Base-by-base conservation (phyloP, 2,797 vertebrate species). In the Macrochelys suwanniensis region DNA sequence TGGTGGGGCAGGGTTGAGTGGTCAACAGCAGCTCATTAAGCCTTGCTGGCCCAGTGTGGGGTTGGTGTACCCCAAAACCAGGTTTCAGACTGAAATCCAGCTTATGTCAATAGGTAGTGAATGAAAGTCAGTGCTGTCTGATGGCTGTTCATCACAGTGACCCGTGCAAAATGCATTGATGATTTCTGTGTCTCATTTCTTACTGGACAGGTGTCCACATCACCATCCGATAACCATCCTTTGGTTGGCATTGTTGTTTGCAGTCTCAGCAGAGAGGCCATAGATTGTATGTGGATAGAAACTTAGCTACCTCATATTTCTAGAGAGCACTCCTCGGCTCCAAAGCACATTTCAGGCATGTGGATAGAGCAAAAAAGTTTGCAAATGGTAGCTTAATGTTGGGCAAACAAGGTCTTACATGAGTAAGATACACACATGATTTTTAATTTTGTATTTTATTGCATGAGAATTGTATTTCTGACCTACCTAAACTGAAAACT, bases 121-220 rank as follows among this genome's bases (percentile, higher is more conserved):
- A 54, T 51, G 84, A 45, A 85, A 85, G 25, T 84, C 54, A 5
- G 28, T 71, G 57, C 88, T 92, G 51, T 53, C 79, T 80, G 82
- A 71, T 95, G 88, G 81, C 56, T 5, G 1, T 11, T 79, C 23
- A 16, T 93, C 85, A 15, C 87, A 83, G 83, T 87, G 82, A 95
- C 87, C 78, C 78, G 68, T 93, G 74, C 45, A 50, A 83, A 95
- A 84, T 87, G 81, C 78, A 28, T 6, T 93, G 87, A 49, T 96
- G 89, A 81, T 91, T 95, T 96, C 89, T 90, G 33, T 95, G 90
- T 95, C 91, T 93, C 79, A 25, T 96, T 95, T 95, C 84, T 50
- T 89, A 28, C 78, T 89, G 54, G 78, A 80, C 95, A 92, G 93
- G 92, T 86, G 90, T 94, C 92, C 95, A 94, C 81, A 87, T 88